Percentiles rank a stretch among this genome's conserved stretches.
These are phyloP conservation scores for Drosophila melanica DNA, from an alignment of 1,140 invertebrate species.

Conservation along the genomic window DNA sequence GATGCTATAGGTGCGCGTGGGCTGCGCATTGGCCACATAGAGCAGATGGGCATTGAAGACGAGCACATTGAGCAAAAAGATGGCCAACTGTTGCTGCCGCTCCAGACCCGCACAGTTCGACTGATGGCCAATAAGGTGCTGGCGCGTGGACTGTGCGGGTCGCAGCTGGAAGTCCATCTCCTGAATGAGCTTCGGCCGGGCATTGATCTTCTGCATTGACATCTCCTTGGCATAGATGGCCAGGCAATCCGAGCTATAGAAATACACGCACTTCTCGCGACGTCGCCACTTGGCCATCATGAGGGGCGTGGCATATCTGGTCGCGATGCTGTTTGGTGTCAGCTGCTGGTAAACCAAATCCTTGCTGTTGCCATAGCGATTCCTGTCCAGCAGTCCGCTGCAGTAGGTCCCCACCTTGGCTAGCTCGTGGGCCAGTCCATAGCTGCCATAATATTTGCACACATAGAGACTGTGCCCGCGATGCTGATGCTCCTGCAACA, in stretches of 20 bases:
- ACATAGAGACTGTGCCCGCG: slow-evolving; percentile 60
- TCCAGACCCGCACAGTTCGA: slow-evolving; percentile 41
- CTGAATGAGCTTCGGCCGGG: slow-evolving; percentile 63
- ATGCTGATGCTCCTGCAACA: slow-evolving; percentile 44
- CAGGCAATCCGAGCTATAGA: slow-evolving; percentile 70
- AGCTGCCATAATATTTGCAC: slow-evolving; percentile 73
- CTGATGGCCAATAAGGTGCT: slow-evolving; percentile 52
- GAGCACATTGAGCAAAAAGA: slow-evolving; percentile 62
- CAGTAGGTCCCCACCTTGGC: slow-evolving; percentile 60
- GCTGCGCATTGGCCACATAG: slow-evolving; percentile 41
- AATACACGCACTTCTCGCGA: slow-evolving; percentile 60
- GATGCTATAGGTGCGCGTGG: neutral
- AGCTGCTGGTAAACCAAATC: slow-evolving; percentile 58
- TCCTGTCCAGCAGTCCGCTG: slow-evolving; percentile 66
- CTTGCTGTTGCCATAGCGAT: slow-evolving; percentile 71
- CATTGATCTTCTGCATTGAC: slow-evolving; percentile 69
- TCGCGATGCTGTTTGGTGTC: slow-evolving; percentile 51
- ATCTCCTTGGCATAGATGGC: slow-evolving; percentile 72
- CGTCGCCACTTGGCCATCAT: slow-evolving; percentile 76
- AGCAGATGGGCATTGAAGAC: slow-evolving; percentile 62
- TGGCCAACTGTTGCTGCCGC: slow-evolving; percentile 48
- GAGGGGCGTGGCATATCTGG: slow-evolving; percentile 55
- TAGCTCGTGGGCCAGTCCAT: slow-evolving; percentile 60
- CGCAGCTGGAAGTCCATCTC: slow-evolving; percentile 63
- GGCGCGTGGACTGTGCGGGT: slow-evolving; percentile 26